These are phyloP conservation scores for Atractosteus spatula DNA, from an alignment of 2,113 vertebrate species.

Conservation along the genomic window DNA sequence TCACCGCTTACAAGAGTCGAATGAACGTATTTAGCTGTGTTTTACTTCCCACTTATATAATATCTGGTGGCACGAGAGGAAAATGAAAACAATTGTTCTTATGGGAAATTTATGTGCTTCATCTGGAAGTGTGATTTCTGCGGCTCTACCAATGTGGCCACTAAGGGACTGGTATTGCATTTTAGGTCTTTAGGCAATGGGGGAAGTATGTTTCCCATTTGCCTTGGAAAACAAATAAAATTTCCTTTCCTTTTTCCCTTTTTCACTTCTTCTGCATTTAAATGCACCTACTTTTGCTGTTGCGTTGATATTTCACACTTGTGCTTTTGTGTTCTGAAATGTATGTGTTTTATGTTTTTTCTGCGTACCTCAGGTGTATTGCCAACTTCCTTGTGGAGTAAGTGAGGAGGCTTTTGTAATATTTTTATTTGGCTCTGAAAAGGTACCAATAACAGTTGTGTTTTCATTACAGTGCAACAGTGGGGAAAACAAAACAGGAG, in stretches of 20 bases:
- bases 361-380: no score
- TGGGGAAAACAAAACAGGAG: no score
- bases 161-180: constrained; percentile 77
- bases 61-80: constrained; percentile 72
- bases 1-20: constrained; percentile 65
- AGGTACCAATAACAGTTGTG: no score
- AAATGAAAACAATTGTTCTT: constrained; percentile 83
- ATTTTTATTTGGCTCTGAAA: no score
- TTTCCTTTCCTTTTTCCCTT: constrained; percentile 49
- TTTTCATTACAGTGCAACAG: no score
- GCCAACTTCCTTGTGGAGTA: no score
- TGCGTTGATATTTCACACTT: no score
- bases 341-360: no score
- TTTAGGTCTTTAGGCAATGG: constrained; percentile 76
- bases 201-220: constrained; percentile 77
- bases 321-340: no score
- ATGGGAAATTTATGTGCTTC: constrained; percentile 90
- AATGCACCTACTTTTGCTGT: constrained; percentile 34
- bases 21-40: constrained; percentile 74
- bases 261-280: constrained; percentile 45
- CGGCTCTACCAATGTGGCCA: constrained; percentile 78
- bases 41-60: constrained; percentile 74
- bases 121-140: constrained; percentile 83
- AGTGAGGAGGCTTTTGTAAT: no score
- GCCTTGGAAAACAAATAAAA: constrained; percentile 63